Base-by-base conservation (phyloP, 2,113 vertebrate species). In the Dicerorhinus sumatrensis region DNA sequence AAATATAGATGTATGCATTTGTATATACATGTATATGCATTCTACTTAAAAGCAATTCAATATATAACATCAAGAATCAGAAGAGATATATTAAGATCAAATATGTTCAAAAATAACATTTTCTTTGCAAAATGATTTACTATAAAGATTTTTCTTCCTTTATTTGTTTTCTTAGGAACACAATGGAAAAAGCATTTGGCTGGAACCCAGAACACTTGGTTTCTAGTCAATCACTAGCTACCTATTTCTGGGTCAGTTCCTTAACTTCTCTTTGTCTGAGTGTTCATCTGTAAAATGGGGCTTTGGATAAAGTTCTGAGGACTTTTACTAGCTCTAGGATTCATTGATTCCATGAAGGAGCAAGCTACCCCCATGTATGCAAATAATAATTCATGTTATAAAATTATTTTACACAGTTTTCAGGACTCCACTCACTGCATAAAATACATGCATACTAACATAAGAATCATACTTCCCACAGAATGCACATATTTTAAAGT, bases 401-500 rank as follows among this genome's bases (percentile, higher is more conserved):
- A 76, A 95, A 90, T 94, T 33, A 89, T 91, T 96, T 84, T 69
- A 46, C 1, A 67, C 29, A 91, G 29, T 12, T 85, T 83, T 96
- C 77, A 56, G 6, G 63, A 29, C 21, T 94, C 27, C 2, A 63
- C 83, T 67, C 51, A 92, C 77, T 97, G n/a, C 16, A 79, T 42
- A 63, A 69, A 80, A 3, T 72, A 7, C 13, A 69, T 20, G 0
- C 29, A 93, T 75, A 62, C 42, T 77, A 75, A 89, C 0, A 36
- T 56, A 62, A 65, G 11, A 94, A 82, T 93, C 13, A 63, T 72
- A 92, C 79, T 75, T 94, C 48, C 5, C 17, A 83, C 17, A 83
- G 84, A 89, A 84, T 62, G 4, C 25, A 17, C n/a, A 33, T 48
- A 76, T 67, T 97, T 97, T 56, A 69, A 96, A 93, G 92, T 36